These are phyloP conservation scores for Orchesella flavescens DNA, from an alignment of 2,888 invertebrate species.

Conservation along the genomic window DNA sequence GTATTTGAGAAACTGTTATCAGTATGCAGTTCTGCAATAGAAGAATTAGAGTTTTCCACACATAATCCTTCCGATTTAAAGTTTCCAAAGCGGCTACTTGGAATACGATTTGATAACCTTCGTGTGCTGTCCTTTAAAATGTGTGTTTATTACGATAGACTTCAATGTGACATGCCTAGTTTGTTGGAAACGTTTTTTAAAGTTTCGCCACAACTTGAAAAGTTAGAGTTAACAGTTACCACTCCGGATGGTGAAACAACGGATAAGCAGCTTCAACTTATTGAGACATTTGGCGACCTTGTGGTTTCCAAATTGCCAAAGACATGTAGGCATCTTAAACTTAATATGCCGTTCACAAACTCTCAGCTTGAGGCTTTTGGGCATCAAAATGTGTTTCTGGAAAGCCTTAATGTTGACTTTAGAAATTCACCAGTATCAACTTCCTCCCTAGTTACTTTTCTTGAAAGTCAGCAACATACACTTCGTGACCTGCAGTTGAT, in stretches of 20 bases:
- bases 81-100: conserved; percentile 33
- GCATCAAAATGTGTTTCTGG: conserved; percentile 28
- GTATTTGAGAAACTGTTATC: conserved; percentile 41
- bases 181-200: conserved; percentile 31
- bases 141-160: conserved; percentile 42
- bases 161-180: conserved; percentile 40
- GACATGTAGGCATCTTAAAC: conserved; percentile 34
- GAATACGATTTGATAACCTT: conserved; percentile 16
- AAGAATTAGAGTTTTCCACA: conserved; percentile 37
- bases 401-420: conserved; percentile 53
- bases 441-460: conserved; percentile 31
- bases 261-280: conserved; percentile 42
- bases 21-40: conserved; percentile 37
- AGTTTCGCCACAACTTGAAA: conserved; percentile 23
- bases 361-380: conserved; percentile 18
- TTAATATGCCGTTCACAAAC: conserved; percentile 52
- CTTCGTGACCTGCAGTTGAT: conserved; percentile 42
- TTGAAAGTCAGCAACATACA: conserved; percentile 33
- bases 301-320: conserved; percentile 42
- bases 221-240: conserved; percentile 24
- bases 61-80: conserved; percentile 46
- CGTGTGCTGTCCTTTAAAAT: conserved; percentile 35
- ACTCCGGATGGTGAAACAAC: conserved; percentile 38
- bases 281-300: conserved; percentile 42
- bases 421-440: conserved; percentile 28